Conservation (phyloP, 2,113 vertebrate genomes). For the Menura novaehollandiae region DNA sequence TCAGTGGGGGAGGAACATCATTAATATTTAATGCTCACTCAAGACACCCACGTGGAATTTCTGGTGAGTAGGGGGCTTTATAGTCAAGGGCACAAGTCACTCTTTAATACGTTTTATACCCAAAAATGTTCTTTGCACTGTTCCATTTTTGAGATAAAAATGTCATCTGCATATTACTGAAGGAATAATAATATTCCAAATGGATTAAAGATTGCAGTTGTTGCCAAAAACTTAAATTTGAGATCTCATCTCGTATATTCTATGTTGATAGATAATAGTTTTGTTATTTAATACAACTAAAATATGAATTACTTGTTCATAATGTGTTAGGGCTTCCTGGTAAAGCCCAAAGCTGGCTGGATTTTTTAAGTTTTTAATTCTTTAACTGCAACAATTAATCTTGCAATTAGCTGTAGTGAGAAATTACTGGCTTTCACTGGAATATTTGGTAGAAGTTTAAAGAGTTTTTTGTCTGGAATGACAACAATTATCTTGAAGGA, state of each 20-base stretch:
- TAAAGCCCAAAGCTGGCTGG: neutral
- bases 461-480: neutral
- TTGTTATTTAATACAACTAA: neutral
- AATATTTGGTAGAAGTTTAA: neutral
- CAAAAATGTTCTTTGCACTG: neutral
- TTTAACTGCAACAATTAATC: neutral
- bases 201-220: neutral
- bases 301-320: neutral
- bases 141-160: neutral
- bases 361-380: neutral
- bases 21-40: slow-evolving; percentile 3
- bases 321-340: neutral
- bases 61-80: slow-evolving; percentile 5
- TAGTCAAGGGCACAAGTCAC: neutral
- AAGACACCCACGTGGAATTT: neutral
- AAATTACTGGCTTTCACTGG: neutral
- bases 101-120: neutral
- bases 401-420: neutral
- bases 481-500: neutral
- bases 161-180: neutral
- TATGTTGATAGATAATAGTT: neutral
- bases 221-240: neutral
- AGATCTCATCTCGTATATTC: neutral
- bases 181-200: neutral
- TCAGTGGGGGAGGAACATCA: neutral